These are phyloP conservation scores for Premnoplex brunnescens DNA, from an alignment of 2,797 vertebrate genomes.

Conservation along the genomic window DNA sequence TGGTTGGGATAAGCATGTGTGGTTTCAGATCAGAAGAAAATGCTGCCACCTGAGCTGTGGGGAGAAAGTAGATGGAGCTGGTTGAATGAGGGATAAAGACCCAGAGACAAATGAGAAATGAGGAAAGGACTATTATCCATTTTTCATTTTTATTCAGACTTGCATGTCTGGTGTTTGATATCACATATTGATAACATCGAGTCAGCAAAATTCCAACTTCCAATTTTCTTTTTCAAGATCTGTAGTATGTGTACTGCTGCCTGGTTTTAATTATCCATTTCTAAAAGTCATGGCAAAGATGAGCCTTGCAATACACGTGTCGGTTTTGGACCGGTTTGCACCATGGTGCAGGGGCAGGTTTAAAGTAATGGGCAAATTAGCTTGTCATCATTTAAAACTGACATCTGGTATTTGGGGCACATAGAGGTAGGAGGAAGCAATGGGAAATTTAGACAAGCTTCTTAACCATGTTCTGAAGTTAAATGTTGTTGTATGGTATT, in stretches of 20 bases:
- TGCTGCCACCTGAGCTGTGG: neutral
- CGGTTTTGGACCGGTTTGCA: neutral
- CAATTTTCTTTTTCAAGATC: neutral
- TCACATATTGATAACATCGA: neutral
- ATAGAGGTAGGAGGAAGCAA: neutral
- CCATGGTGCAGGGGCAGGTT: neutral
- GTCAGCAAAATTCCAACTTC: neutral
- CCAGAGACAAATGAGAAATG: neutral
- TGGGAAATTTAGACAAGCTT: neutral
- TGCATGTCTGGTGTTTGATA: neutral
- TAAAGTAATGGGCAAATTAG: neutral
- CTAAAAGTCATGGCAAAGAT: neutral
- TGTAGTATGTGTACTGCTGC: neutral
- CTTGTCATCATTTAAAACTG: neutral
- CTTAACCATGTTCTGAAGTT: neutral
- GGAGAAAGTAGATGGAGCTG: neutral
- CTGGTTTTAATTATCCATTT: neutral
- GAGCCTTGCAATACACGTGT: neutral
- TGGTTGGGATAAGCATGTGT: accelerated
- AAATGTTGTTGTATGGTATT: neutral
- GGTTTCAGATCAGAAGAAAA: neutral
- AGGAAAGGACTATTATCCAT: neutral
- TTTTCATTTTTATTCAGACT: neutral
- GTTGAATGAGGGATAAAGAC: neutral
- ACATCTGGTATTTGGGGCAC: neutral